Percentiles rank a stretch among this genome's conserved stretches.
These are phyloP conservation scores for Sander lucioperca DNA, from an alignment of 2,113 vertebrate genomes.

Conservation along the genomic window DNA sequence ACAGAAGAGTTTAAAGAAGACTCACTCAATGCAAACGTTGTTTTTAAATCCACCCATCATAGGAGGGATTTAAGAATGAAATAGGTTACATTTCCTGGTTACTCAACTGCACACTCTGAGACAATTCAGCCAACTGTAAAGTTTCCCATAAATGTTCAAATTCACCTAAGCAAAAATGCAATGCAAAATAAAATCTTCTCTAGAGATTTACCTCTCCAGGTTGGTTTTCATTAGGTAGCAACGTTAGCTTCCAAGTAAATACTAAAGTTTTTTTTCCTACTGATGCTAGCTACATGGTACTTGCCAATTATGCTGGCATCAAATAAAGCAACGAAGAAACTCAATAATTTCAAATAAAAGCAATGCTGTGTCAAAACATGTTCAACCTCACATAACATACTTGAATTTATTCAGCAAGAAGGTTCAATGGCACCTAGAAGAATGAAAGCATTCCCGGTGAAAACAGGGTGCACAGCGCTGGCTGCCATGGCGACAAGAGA, in stretches of 20 bases:
- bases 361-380: conserved; percentile 5
- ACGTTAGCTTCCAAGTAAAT: background rate
- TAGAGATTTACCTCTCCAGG: background rate
- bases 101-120: background rate
- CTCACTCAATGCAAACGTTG: background rate
- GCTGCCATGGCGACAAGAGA: conserved; percentile 43
- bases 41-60: background rate
- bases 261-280: background rate
- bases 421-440: conserved; percentile 9
- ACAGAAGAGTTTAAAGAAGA: background rate
- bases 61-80: background rate
- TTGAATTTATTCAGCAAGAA: background rate
- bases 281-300: background rate
- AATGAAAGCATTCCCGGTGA: conserved; percentile 21
- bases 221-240: background rate
- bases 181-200: background rate
- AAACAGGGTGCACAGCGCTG: background rate
- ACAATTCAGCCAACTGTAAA: background rate
- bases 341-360: conserved; percentile 1
- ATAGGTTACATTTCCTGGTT: background rate
- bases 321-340: conserved; percentile 7
- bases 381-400: background rate
- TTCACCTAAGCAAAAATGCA: background rate
- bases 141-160: background rate
- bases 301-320: background rate